Base-by-base conservation (phyloP, 2,113 vertebrate genomes). In the Tenebrosternarchus preto region DNA sequence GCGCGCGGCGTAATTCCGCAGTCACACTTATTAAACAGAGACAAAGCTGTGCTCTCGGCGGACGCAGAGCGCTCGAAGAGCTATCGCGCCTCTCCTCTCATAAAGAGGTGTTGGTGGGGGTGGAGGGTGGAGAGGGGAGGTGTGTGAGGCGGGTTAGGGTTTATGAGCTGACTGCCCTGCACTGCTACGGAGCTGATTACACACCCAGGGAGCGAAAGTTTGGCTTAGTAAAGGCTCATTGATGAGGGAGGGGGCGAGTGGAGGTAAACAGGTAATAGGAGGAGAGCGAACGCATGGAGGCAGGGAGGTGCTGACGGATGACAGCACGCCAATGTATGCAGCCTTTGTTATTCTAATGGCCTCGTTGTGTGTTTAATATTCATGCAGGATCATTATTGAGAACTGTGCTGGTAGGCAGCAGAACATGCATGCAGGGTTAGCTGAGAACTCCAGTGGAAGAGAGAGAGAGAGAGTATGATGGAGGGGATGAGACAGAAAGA, bases 331-430 rank as follows among this genome's bases (percentile, higher is more conserved):
- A 60, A 83, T 73, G 72, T 73, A 79, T 83, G 76, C 83, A 66
- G 73, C 84, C 73, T 63, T 87, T 89, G 85, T 90, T 90, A 90
- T 89, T 91, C 85, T 88, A 87, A 88, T 83, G 80, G 17, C 6
- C 16, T 29, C 17, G 20, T 29, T 29, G 20, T 39, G 24, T 61
- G 50, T 74, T 84, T 78, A 84, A 78, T 75, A 74, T 82, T 85
- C 69, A 76, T 71, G 29, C 27, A 46, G 22, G 43, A 5, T 50
- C 66, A 70, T 76, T 76, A 76, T 16, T 31, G 17, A 70, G 1
- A 12, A 19, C 15, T 29, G 27, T 4, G 25, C 2, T 33, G 33
- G 19, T 36, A 17, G 24, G 33, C 25, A 25, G 11, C 12, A 20
- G 16, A 39, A 71, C 9, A 63, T 12, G 25, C 16, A 16, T 50